A percentile compares a stretch with the other conserved stretches of the same genome.
These are phyloP conservation scores for Brachionus koreanus DNA, from an alignment of 1,140 invertebrate species.

Conservation along the genomic window DNA sequence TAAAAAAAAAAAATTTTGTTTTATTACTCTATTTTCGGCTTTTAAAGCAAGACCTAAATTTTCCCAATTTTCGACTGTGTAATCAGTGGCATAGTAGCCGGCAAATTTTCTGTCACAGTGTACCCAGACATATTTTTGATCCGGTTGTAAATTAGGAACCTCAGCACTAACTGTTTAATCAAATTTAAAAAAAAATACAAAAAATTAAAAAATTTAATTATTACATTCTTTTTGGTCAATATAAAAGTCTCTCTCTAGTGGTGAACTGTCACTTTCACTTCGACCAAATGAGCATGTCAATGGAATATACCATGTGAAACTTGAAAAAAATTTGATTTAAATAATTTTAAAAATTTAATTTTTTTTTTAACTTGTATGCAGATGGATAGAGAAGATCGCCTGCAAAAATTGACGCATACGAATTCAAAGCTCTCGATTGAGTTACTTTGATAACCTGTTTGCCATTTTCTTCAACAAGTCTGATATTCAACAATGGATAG, in stretches of 20 bases:
- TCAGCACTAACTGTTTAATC: neutral
- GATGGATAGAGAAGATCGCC: conserved; percentile 40
- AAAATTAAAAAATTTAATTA: neutral
- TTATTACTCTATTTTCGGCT: conserved; percentile 14
- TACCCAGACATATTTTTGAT: neutral
- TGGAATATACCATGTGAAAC: conserved; percentile 40
- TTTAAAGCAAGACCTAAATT: conserved; percentile 8
- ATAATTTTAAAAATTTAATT: neutral
- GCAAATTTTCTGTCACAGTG: conserved; percentile 37
- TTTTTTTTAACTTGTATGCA: conserved; percentile 13
- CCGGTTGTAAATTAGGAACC: neutral
- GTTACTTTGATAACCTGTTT: neutral
- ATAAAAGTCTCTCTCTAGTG: neutral
- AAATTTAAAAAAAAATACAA: neutral
- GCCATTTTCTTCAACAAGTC: neutral
- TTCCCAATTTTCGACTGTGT: conserved; percentile 37
- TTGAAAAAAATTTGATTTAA: neutral
- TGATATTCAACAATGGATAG: conserved; percentile 7
- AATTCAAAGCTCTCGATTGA: conserved; percentile 30
- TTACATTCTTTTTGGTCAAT: conserved; percentile 21
- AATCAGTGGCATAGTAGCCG: conserved; percentile 36
- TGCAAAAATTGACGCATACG: conserved; percentile 5
- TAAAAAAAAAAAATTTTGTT: neutral
- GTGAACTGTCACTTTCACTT: neutral
- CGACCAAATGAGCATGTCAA: conserved; percentile 42